Percentiles rank a stretch among this genome's conserved stretches.
phyloP scores from a whole-genome alignment of 2,797 vertebrate genomes.

The Neosilurus hyrtlii region DNA sequence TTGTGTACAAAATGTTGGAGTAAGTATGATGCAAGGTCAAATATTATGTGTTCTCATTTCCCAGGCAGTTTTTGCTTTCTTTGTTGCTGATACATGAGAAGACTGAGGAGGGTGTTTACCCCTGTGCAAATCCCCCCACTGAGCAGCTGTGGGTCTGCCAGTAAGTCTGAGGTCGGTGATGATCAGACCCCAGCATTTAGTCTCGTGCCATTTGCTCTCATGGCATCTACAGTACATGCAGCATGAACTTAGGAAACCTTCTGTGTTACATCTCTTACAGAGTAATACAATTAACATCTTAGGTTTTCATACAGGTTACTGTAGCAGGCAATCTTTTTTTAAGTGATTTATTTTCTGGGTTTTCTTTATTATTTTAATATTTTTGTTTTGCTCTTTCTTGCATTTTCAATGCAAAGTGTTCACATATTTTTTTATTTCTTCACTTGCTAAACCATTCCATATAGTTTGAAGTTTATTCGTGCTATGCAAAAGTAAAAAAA shows the following conservation, averaged over 20 bases:
- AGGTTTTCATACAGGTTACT: not conserved
- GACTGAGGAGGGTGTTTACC: constrained; percentile 18
- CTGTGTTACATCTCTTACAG: not conserved
- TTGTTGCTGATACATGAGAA: constrained; percentile 11
- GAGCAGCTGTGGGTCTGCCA: constrained; percentile 46
- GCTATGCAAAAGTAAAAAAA: too few relatives aligned
- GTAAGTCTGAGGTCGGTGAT: constrained; percentile 17
- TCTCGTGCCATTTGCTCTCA: constrained; percentile 45
- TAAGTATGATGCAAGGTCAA: not conserved
- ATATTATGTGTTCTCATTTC: constrained; percentile 6
- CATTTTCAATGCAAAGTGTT: too few relatives aligned
- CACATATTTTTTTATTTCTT: too few relatives aligned
- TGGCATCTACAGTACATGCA: constrained; percentile 13
- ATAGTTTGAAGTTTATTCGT: too few relatives aligned
- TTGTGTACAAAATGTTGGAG: not conserved
- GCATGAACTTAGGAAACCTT: constrained; percentile 22
- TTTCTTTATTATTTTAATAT: too few relatives aligned
- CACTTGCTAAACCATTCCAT: too few relatives aligned
- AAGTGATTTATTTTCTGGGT: too few relatives aligned
- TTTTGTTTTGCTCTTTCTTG: too few relatives aligned
- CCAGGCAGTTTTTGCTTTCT: not conserved
- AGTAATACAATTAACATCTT: not conserved
- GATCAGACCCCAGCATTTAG: constrained; percentile 27
- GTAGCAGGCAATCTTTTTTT: not conserved
- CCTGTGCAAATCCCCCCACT: not conserved